Conservation (phyloP, 2,113 vertebrate species). For the Okapia johnstoni region DNA sequence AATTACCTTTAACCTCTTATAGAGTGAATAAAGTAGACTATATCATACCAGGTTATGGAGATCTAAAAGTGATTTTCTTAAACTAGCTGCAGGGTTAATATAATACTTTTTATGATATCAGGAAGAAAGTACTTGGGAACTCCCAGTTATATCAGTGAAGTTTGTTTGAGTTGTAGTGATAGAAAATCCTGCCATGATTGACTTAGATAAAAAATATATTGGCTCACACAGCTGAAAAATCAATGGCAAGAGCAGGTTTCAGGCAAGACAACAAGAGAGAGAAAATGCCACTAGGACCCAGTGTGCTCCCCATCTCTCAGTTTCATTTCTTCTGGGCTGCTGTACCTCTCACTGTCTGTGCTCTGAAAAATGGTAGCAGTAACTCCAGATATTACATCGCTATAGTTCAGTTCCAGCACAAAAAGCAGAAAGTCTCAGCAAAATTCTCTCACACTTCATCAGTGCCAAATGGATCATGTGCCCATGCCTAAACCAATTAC, state of each 20-base stretch:
- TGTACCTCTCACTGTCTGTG: not conserved
- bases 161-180: not conserved
- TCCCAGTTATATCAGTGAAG: not conserved
- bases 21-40: not conserved
- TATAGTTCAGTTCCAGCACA: not conserved
- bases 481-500: not conserved
- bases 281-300: not conserved
- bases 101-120: not conserved
- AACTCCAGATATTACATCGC: not conserved
- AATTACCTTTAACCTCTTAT: not conserved
- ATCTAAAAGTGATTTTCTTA: not conserved
- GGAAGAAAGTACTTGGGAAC: not conserved
- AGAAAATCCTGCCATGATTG: not conserved
- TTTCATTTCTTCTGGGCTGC: not conserved
- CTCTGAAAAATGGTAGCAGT: not conserved
- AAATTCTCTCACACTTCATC: not conserved
- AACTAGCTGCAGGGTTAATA: not conserved
- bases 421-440: not conserved
- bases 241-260: not conserved
- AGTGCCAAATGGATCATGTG: not conserved
- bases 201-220: not conserved
- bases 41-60: not conserved
- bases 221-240: not conserved
- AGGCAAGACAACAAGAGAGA: not conserved
- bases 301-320: rapidly evolving